phyloP scores from a whole-genome alignment of 2,113 vertebrate species.

The Lagenorhynchus albirostris region DNA sequence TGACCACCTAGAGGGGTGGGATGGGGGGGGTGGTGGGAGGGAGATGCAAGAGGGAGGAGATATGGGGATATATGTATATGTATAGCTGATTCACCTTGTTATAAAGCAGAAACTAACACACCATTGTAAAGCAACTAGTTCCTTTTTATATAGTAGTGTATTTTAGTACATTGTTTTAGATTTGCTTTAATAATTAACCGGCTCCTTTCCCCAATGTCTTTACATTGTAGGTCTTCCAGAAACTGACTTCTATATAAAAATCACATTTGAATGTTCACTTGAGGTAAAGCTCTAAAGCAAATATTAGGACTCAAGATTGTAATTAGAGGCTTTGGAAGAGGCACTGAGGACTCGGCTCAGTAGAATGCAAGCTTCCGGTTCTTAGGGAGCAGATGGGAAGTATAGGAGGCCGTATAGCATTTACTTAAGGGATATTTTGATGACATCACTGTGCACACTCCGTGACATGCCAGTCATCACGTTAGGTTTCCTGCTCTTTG shows the following conservation, averaged over 20 bases:
- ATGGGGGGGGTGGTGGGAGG: no score
- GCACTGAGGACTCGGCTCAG: not conserved
- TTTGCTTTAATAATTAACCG: constrained; percentile 24
- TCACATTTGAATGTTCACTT: constrained; percentile 47
- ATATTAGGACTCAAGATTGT: constrained; percentile 34
- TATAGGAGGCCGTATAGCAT: not conserved
- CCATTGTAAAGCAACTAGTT: not conserved
- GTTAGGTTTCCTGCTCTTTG: constrained; percentile 16
- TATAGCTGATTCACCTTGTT: no score
- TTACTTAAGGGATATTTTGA: constrained; percentile 15
- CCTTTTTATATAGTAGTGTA: constrained; percentile 26
- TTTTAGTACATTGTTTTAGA: constrained; percentile 52
- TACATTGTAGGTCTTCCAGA: constrained; percentile 42
- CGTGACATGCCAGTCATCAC: constrained; percentile 42
- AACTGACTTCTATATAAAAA: constrained; percentile 62
- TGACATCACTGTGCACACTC: constrained; percentile 9
- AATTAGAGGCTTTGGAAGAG: constrained; percentile 33
- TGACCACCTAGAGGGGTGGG: no score
- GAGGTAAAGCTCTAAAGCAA: constrained; percentile 55
- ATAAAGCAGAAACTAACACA: no score
- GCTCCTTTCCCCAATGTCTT: not conserved
- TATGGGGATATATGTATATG: no score
- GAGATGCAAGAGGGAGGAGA: no score
- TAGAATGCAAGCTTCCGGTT: not conserved
- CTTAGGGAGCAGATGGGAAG: not conserved